phyloP scores from a whole-genome alignment of 2,113 vertebrate species.

The Hypanus sabinus region DNA sequence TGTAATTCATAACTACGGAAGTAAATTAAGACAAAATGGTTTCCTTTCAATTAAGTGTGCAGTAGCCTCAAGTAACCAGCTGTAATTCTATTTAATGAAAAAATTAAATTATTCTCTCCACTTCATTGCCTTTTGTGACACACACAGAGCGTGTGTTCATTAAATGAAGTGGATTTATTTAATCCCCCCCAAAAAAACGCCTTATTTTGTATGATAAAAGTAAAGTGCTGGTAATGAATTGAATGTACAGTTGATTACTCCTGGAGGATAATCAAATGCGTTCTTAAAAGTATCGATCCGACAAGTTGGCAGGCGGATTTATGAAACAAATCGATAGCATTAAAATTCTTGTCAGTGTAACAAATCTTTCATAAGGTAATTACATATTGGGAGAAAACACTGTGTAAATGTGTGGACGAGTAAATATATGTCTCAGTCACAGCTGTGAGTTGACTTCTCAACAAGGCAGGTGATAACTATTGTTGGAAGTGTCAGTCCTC shows the following conservation, averaged over 20 bases:
- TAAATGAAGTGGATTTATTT: conserved; percentile 68
- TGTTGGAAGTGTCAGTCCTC: not conserved
- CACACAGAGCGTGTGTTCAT: conserved; percentile 60
- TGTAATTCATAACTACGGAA: conserved; percentile 69
- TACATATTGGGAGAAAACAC: not conserved
- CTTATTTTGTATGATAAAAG: conserved; percentile 55
- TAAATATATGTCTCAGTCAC: not conserved
- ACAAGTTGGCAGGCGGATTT: conserved; percentile 2
- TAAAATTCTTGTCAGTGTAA: conserved; percentile 18
- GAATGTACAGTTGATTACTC: conserved; percentile 52
- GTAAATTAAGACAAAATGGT: conserved; percentile 77
- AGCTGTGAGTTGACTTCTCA: not conserved
- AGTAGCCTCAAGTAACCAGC: conserved; percentile 71
- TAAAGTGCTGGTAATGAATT: conserved; percentile 62
- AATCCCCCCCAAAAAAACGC: conserved; percentile 63
- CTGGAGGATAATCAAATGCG: conserved; percentile 56
- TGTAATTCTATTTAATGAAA: conserved; percentile 80
- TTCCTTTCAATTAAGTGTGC: conserved; percentile 74
- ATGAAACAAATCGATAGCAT: conserved; percentile 22
- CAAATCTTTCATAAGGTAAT: conserved; percentile 27
- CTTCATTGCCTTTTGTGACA: conserved; percentile 57
- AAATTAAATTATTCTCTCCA: conserved; percentile 71
- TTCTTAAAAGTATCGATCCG: conserved; percentile 25
- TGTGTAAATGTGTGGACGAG: not conserved
- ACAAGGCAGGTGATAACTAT: not conserved